phyloP scores from a whole-genome alignment of 1,140 invertebrate species.

The Drosophila ironensis region DNA sequence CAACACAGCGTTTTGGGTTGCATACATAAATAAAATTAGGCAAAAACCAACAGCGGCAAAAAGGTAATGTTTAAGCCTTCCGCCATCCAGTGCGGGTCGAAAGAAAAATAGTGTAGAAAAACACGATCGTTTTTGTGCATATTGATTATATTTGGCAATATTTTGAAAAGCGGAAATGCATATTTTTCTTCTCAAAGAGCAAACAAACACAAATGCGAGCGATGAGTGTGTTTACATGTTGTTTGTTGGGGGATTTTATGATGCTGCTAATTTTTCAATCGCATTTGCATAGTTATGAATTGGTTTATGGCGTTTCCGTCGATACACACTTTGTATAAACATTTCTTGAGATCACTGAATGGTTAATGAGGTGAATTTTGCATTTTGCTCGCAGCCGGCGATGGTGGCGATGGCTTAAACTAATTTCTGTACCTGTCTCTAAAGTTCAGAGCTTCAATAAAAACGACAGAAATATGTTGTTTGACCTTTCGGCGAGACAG shows the following conservation, averaged over 20 bases:
- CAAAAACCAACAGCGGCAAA: slow-evolving; percentile 39
- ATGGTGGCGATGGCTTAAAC: slow-evolving; percentile 9
- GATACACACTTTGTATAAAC: background rate
- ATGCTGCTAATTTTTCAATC: slow-evolving; percentile 15
- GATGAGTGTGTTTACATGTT: background rate
- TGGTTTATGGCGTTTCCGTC: slow-evolving; percentile 15
- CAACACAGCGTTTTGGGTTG: slow-evolving; percentile 43
- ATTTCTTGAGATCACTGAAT: background rate
- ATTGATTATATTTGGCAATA: slow-evolving; percentile 18
- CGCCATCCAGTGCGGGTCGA: slow-evolving; percentile 9
- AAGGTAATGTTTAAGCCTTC: slow-evolving; percentile 26
- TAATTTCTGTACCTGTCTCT: slow-evolving; percentile 23
- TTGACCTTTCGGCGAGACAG: slow-evolving; percentile 52
- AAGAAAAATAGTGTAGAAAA: slow-evolving; percentile 6
- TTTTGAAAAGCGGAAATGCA: slow-evolving; percentile 2
- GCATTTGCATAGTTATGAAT: slow-evolving; percentile 40
- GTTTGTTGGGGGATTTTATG: slow-evolving; percentile 1
- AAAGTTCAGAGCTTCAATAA: slow-evolving; percentile 42
- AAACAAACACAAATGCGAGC: background rate
- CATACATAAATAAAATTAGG: slow-evolving; percentile 72
- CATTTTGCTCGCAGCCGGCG: background rate
- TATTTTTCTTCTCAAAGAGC: background rate
- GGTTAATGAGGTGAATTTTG: slow-evolving; percentile 2
- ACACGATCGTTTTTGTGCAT: slow-evolving; percentile 11
- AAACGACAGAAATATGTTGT: slow-evolving; percentile 46